A percentile compares a stretch with the other conserved stretches of the same genome.
phyloP scores from a whole-genome alignment of 1,140 invertebrate species.

The Neodiprion fabricii region DNA sequence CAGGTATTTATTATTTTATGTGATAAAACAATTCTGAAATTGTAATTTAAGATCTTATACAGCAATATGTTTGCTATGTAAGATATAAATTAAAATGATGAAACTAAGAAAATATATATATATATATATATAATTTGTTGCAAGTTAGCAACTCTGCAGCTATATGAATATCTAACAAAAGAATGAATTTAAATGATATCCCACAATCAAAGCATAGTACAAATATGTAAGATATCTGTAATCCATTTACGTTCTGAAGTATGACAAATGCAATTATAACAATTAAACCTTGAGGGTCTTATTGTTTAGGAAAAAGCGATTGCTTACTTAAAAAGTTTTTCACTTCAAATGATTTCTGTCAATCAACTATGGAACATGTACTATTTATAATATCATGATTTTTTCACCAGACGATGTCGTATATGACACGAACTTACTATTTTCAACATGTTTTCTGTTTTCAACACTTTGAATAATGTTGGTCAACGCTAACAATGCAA shows the following conservation, averaged over 20 bases:
- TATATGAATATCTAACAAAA: background rate
- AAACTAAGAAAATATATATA: too few relatives aligned
- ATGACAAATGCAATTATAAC: background rate
- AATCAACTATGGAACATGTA: too few relatives aligned
- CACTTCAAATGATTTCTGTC: too few relatives aligned
- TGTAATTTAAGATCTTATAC: background rate
- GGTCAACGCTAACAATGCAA: background rate
- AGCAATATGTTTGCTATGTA: too few relatives aligned
- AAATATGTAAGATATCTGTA: slow-evolving; percentile 8
- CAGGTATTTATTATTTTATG: too few relatives aligned
- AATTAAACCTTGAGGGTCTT: background rate
- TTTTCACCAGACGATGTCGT: background rate
- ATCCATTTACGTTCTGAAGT: background rate
- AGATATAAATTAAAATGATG: too few relatives aligned
- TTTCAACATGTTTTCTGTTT: background rate
- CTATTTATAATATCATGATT: background rate
- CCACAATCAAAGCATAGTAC: background rate
- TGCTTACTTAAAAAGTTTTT: background rate
- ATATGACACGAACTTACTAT: too few relatives aligned
- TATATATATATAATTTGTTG: background rate
- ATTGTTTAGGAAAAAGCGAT: background rate
- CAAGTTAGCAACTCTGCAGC: background rate
- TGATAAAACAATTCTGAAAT: too few relatives aligned
- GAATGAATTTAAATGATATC: background rate
- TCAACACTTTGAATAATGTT: background rate